These are phyloP conservation scores for Eupelmus urozonus DNA, from an alignment of 2,888 invertebrate genomes.

Conservation along the genomic window DNA sequence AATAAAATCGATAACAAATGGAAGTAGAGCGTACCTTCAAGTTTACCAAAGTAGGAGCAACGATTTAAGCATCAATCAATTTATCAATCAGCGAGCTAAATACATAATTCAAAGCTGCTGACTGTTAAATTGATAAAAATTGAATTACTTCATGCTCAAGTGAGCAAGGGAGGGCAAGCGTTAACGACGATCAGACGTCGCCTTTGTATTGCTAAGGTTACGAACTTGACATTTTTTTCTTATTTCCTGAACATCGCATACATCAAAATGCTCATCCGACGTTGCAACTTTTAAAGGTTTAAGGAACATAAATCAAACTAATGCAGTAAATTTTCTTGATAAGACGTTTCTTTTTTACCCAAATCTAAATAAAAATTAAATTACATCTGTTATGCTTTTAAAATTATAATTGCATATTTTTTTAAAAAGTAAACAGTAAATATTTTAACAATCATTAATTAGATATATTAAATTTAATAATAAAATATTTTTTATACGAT, in stretches of 20 bases:
- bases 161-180: neutral
- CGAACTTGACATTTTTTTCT: neutral
- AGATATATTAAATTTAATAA: neutral
- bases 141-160: conserved; percentile 17
- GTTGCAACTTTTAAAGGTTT: no score
- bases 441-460: no score
- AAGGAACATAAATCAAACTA: neutral
- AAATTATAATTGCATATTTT: no score
- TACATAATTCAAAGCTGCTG: conserved; percentile 11
- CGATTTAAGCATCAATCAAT: conserved; percentile 18
- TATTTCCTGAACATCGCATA: neutral
- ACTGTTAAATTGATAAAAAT: conserved; percentile 31
- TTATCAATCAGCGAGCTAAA: conserved; percentile 19
- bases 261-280: neutral
- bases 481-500: neutral
- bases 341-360: no score
- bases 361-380: no score
- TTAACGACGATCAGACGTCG: neutral
- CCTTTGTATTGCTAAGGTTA: neutral
- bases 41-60: neutral
- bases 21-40: neutral
- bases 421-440: no score
- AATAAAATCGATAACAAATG: neutral
- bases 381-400: no score
- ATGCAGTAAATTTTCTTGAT: no score